These are phyloP conservation scores for Lasioglossum morio DNA, from an alignment of 2,888 invertebrate species.

Conservation along the genomic window DNA sequence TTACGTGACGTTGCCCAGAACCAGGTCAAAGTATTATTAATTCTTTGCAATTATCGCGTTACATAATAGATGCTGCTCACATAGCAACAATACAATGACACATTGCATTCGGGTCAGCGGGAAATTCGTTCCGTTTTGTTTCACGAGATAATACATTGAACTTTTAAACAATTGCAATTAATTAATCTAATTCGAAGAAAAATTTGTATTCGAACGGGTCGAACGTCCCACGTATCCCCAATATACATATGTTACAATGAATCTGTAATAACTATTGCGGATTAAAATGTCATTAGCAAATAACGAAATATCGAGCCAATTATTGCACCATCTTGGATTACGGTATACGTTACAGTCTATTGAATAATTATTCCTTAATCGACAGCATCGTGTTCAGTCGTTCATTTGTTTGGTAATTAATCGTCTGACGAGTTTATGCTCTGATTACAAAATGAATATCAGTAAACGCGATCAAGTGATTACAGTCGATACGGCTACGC, in stretches of 20 bases:
- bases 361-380: constrained; percentile 51
- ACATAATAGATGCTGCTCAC: not conserved
- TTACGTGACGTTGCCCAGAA: not conserved
- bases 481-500: constrained; percentile 49
- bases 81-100: not conserved
- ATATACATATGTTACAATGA: not conserved
- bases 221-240: not conserved
- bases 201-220: not conserved
- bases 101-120: not conserved
- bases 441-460: constrained; percentile 62
- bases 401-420: constrained; percentile 67
- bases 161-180: not conserved
- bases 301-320: not conserved
- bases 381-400: constrained; percentile 52
- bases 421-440: constrained; percentile 63
- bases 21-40: not conserved
- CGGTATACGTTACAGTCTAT: constrained; percentile 10
- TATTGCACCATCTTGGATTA: constrained; percentile 3
- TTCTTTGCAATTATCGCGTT: not conserved
- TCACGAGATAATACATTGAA: not conserved
- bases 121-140: not conserved
- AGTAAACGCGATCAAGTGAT: constrained; percentile 54
- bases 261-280: not conserved
- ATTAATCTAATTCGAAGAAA: too few relatives aligned
- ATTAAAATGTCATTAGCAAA: not conserved